Conservation (phyloP, 2,797 vertebrate genomes). For the Megalops cyprinoides region DNA sequence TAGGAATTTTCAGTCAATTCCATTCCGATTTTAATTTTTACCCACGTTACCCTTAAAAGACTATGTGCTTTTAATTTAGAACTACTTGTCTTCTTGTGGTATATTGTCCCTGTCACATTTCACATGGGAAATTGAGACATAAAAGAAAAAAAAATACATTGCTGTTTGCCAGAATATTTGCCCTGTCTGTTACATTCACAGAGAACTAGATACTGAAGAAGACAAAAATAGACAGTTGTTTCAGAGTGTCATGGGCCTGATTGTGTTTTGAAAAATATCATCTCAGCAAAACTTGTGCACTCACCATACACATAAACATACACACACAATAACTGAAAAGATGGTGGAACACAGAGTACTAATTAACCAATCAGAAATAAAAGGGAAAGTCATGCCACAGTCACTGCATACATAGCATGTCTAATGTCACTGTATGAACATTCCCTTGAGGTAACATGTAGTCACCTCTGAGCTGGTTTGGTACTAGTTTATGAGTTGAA, state of each 20-base stretch:
- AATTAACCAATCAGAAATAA: too few relatives aligned
- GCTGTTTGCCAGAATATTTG: not conserved
- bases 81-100: not conserved
- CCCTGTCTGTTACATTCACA: not conserved
- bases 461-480: not conserved
- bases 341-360: not conserved
- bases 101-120: not conserved
- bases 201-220: not conserved
- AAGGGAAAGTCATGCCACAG: too few relatives aligned
- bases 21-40: constrained; percentile 54
- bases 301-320: not conserved
- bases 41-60: constrained; percentile 36
- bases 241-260: too few relatives aligned
- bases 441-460: not conserved
- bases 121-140: not conserved
- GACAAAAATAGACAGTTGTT: not conserved
- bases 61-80: constrained; percentile 15
- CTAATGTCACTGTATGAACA: not conserved
- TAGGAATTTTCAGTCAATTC: constrained; percentile 57
- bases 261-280: not conserved
- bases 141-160: not conserved
- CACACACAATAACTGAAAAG: too few relatives aligned
- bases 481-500: not conserved
- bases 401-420: not conserved
- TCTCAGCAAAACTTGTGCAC: not conserved